A percentile compares a stretch with the other conserved stretches of the same genome.
phyloP scores from a whole-genome alignment of 2,888 invertebrate species.

The Lissonota sp. region DNA sequence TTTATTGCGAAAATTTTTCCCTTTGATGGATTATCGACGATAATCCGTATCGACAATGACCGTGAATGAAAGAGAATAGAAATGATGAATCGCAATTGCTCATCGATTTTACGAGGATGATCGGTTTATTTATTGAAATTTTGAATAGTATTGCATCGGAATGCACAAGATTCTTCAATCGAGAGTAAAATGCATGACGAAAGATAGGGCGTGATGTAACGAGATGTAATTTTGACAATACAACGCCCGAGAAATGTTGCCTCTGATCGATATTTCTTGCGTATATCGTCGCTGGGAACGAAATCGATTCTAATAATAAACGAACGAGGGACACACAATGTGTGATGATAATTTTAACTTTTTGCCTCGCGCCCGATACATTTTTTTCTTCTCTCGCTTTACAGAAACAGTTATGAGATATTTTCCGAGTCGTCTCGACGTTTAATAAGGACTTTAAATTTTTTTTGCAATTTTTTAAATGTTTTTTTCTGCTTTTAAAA shows the following conservation, averaged over 20 bases:
- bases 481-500: not conserved
- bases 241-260: constrained; percentile 3
- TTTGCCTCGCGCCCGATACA: constrained; percentile 15
- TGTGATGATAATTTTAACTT: constrained; percentile 48
- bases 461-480: not conserved
- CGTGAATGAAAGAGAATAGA: not conserved
- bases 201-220: constrained; percentile 51
- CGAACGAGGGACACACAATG: constrained; percentile 14
- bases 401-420: no score
- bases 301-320: constrained; percentile 60
- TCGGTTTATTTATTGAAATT: not conserved
- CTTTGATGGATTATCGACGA: not conserved
- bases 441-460: no score
- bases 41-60: not conserved
- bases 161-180: constrained; percentile 10
- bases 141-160: not conserved
- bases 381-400: not conserved
- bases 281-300: constrained; percentile 11
- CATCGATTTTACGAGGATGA: not conserved
- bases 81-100: not conserved
- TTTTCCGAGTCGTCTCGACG: no score
- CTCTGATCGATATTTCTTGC: constrained; percentile 44
- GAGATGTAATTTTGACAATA: constrained; percentile 57
- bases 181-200: constrained; percentile 41
- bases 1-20: not conserved